These are phyloP conservation scores for Embidobia sp. DNA, from an alignment of 2,888 invertebrate species.

Conservation along the genomic window DNA sequence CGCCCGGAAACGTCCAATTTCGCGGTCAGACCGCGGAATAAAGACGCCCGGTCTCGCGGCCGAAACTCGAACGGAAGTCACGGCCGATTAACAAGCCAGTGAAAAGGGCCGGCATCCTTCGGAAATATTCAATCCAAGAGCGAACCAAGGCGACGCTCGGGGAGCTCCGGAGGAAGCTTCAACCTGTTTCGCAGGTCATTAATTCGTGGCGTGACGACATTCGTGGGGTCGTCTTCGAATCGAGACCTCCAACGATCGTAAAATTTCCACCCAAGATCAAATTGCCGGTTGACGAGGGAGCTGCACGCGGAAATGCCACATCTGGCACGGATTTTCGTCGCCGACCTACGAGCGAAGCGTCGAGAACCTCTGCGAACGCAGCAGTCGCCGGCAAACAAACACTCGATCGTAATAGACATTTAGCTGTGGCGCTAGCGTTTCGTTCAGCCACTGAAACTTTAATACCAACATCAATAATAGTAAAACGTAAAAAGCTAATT, in stretches of 20 bases:
- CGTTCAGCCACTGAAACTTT: too few species aligned
- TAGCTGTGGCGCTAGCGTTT: too few species aligned
- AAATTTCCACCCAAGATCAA: slow-evolving; percentile 30
- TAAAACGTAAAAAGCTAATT: too few species aligned
- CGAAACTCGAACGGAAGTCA: slow-evolving; percentile 46
- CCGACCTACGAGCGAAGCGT: slow-evolving; percentile 20
- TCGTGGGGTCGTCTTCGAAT: slow-evolving; percentile 19
- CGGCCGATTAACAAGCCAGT: slow-evolving; percentile 37
- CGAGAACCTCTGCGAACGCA: too few species aligned
- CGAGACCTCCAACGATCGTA: slow-evolving; percentile 18
- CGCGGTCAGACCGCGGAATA: slow-evolving; percentile 68
- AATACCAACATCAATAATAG: too few species aligned
- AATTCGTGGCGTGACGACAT: slow-evolving; percentile 50
- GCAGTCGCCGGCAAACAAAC: too few species aligned
- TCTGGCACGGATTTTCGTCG: slow-evolving; percentile 21
- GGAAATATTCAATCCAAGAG: slow-evolving; percentile 8
- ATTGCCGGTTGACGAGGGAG: slow-evolving; percentile 12
- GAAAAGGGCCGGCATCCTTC: slow-evolving; percentile 1
- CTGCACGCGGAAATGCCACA: slow-evolving; percentile 22
- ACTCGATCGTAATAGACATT: too few species aligned
- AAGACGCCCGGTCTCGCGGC: slow-evolving; percentile 13
- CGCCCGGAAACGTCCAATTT: slow-evolving; percentile 76
- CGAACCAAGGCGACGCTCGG: neutral
- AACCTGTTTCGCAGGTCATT: slow-evolving; percentile 53
- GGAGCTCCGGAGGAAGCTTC: slow-evolving; percentile 26